A percentile compares a stretch with the other conserved stretches of the same genome.
Evolutionary conservation across 2,113 vertebrate genomes (phyloP).

Genomic region (Osmerus eperlanus): DNA sequence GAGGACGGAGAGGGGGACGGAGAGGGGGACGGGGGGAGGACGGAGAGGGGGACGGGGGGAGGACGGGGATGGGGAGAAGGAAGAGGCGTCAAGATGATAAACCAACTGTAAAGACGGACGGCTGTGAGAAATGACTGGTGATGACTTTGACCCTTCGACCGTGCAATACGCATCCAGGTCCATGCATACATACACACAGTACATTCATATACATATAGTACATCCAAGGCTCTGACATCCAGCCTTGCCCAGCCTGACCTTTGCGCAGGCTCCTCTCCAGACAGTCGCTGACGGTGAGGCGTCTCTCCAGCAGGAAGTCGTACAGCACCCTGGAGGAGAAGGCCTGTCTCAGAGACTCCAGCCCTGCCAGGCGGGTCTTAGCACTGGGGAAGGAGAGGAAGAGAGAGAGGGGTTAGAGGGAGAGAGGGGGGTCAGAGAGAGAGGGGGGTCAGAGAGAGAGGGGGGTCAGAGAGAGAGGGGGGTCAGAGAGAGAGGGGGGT

Average conservation of each 20-base stretch:
- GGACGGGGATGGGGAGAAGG: no score
- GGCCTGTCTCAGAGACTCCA: conserved; percentile 80
- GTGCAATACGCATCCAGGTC: background rate
- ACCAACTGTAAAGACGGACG: background rate
- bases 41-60: no score
- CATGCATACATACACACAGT: no score
- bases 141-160: background rate
- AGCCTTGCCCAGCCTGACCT: conserved; percentile 65
- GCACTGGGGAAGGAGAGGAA: conserved; percentile 60
- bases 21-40: no score
- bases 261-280: conserved; percentile 91
- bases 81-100: background rate
- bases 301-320: conserved; percentile 83
- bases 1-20: no score
- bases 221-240: background rate
- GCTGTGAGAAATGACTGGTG: background rate
- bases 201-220: background rate
- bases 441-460: no score
- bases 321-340: conserved; percentile 81
- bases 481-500: background rate
- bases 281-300: conserved; percentile 82
- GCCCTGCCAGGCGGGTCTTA: conserved; percentile 79
- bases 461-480: background rate
- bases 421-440: background rate
- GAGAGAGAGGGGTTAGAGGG: background rate